These are phyloP conservation scores for Andrena flavipes DNA, from an alignment of 2,888 invertebrate species.

Conservation along the genomic window DNA sequence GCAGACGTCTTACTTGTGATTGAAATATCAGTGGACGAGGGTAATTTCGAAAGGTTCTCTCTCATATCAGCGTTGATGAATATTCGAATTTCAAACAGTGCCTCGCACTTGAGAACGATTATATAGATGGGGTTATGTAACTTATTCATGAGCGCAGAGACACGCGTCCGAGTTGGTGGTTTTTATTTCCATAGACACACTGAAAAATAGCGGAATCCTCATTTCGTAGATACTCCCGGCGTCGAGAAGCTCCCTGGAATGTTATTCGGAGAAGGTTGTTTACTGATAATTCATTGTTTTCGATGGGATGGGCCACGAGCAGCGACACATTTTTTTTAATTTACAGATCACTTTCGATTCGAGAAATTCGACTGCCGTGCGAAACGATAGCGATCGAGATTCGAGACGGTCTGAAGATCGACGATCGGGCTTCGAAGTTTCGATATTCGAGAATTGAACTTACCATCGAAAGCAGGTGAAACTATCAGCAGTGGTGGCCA, in stretches of 20 bases:
- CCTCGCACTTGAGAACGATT: background rate
- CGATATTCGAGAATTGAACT: background rate
- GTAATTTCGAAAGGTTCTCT: background rate
- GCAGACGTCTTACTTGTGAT: background rate
- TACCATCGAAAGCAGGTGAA: too few relatives aligned
- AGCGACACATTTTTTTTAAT: slow-evolving; percentile 11
- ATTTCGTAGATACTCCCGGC: background rate
- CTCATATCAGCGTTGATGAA: background rate
- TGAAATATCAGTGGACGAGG: background rate
- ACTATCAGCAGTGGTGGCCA: too few relatives aligned
- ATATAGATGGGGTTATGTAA: background rate
- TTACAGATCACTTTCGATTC: slow-evolving; percentile 9
- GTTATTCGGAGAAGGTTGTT: background rate
- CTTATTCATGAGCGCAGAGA: background rate
- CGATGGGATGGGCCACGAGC: slow-evolving; percentile 1
- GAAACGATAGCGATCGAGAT: slow-evolving; percentile 22
- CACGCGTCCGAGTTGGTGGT: background rate
- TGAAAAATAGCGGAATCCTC: background rate
- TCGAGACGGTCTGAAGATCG: slow-evolving; percentile 4
- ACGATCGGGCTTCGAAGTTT: background rate
- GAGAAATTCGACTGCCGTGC: background rate
- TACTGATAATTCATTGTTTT: background rate
- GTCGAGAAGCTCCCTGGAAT: background rate
- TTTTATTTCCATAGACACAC: background rate
- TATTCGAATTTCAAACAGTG: background rate